A percentile compares a stretch with the other conserved stretches of the same genome.
phyloP scores from a whole-genome alignment of 2,113 vertebrate species.

The Pseudorectes ferrugineus region DNA sequence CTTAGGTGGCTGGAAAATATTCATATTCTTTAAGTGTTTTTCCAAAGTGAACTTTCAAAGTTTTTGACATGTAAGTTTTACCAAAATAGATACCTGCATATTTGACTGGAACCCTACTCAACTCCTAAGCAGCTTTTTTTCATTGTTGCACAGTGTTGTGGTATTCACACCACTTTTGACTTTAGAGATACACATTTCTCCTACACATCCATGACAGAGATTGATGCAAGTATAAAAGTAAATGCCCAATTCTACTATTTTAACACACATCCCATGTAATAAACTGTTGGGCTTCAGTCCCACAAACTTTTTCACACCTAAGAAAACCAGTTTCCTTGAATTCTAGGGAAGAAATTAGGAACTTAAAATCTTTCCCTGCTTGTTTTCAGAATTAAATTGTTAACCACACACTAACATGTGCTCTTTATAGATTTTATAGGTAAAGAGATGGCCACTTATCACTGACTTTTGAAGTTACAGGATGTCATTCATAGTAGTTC shows the following conservation, averaged over 20 bases:
- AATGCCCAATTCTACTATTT: not conserved
- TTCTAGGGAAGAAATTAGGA: not conserved
- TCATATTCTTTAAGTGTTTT: not conserved
- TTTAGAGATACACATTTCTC: not conserved
- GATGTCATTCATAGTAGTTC: not conserved
- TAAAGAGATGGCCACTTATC: not conserved
- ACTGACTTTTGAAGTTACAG: not conserved
- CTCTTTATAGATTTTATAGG: not conserved
- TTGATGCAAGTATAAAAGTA: not conserved
- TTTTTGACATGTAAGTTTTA: not conserved
- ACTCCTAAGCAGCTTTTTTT: not conserved
- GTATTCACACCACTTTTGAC: not conserved
- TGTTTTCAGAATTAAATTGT: not conserved
- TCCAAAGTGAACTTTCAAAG: not conserved
- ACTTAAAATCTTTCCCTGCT: not conserved
- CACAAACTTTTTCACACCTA: not conserved
- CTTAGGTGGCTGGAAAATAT: not conserved
- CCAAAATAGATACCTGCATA: not conserved
- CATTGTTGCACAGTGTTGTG: not conserved
- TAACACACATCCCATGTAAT: not conserved
- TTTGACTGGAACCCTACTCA: not conserved
- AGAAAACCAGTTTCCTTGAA: not conserved
- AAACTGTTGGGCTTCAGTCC: not conserved
- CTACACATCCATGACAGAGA: not conserved
- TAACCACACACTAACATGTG: not conserved